phyloP scores from a whole-genome alignment of 2,888 invertebrate genomes.

The Hirtodrosophila confusa region DNA sequence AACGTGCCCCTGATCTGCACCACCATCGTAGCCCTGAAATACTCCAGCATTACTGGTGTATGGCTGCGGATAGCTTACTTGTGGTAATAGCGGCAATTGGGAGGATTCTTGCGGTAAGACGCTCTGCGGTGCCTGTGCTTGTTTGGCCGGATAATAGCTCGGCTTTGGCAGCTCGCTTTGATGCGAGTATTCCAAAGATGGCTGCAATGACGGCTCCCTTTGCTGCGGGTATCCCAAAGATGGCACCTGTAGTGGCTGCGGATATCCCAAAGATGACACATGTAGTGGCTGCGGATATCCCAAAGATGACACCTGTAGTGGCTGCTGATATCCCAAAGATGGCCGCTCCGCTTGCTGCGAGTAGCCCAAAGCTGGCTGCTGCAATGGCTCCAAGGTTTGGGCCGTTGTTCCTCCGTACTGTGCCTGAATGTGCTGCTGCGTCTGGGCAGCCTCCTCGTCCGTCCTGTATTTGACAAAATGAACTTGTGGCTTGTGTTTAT shows the following conservation, averaged over 20 bases:
- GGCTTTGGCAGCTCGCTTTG: conserved; percentile 1
- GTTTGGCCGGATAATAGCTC: conserved; percentile 5
- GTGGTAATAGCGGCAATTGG: conserved; percentile 21
- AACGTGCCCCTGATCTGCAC: conserved; percentile 21
- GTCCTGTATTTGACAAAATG: conserved; percentile 80
- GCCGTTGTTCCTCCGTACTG: conserved; percentile 53
- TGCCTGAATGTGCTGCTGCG: conserved; percentile 73
- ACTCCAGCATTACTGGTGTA: conserved; percentile 41
- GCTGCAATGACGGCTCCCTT: neutral
- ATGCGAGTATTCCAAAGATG: neutral
- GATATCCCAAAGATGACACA: neutral
- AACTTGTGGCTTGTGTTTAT: conserved; percentile 68
- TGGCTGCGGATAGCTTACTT: conserved; percentile 36
- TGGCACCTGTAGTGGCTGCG: neutral
- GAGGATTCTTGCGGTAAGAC: conserved; percentile 5
- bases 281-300: neutral
- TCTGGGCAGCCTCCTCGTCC: conserved; percentile 71
- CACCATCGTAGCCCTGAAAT: conserved; percentile 31
- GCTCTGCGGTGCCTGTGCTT: neutral
- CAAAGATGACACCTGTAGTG: neutral
- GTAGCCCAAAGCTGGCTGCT: conserved; percentile 44
- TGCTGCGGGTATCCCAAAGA: neutral
- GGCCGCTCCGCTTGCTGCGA: conserved; percentile 18
- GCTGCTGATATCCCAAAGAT: conserved; percentile 1
- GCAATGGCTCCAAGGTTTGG: conserved; percentile 15